Evolutionary conservation across 2,113 vertebrate genomes (phyloP).

Genomic region (Orientallactaga bullata): DNA sequence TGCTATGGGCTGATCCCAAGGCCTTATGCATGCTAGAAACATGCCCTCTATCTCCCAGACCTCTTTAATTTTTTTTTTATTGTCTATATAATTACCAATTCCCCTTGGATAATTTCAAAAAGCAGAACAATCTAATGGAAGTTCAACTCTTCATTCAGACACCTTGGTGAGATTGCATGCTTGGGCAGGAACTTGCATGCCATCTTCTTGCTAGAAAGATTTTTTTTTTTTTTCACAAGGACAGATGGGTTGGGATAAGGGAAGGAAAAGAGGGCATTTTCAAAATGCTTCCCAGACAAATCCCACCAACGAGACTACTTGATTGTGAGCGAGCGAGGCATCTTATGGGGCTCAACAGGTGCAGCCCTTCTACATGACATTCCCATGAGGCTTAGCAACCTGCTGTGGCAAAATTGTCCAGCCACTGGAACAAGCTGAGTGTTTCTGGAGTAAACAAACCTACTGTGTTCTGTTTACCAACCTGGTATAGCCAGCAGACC

Average conservation of each 20-base stretch:
- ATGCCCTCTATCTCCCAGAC: not conserved
- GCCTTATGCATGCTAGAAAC: not conserved
- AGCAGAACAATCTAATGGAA: not conserved
- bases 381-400: not conserved
- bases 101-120: not conserved
- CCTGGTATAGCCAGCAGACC: not conserved
- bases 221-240: not conserved
- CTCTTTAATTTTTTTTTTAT: not conserved
- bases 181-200: not conserved
- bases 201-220: not conserved
- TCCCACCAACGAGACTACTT: not conserved
- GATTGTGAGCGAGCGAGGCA: fast-evolving
- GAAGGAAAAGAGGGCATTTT: not conserved
- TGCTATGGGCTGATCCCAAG: not conserved
- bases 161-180: not conserved
- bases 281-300: not conserved
- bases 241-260: too few species aligned
- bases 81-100: not conserved
- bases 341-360: fast-evolving
- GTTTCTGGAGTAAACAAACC: fast-evolving
- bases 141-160: conserved; percentile 8
- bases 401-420: fast-evolving
- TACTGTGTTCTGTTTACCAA: not conserved
- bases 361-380: fast-evolving
- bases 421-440: not conserved